Percentiles rank a stretch among this genome's conserved stretches.
These are phyloP conservation scores for Mobula birostris DNA, from an alignment of 2,113 vertebrate genomes.

Conservation along the genomic window DNA sequence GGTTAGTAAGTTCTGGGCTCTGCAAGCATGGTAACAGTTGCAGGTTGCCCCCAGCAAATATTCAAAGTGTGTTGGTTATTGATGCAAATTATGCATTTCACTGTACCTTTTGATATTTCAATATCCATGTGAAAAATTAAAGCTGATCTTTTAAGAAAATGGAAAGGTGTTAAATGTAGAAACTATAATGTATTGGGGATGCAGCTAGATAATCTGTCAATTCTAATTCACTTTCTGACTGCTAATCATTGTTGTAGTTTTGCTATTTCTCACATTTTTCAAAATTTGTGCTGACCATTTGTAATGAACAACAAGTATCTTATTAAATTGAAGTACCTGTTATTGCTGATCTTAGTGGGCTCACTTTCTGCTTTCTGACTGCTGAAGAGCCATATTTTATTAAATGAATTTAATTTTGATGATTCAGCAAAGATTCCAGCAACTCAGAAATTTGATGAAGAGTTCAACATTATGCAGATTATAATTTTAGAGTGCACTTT, in stretches of 20 bases:
- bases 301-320: neutral
- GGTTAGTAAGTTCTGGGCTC: no score
- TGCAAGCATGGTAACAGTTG: no score
- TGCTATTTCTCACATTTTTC: neutral
- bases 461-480: no score
- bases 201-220: neutral
- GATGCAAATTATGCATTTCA: no score
- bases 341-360: neutral
- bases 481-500: no score
- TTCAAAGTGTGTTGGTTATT: no score
- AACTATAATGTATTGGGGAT: neutral
- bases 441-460: no score
- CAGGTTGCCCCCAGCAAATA: no score
- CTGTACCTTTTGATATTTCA: no score
- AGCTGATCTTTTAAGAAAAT: neutral
- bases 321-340: neutral
- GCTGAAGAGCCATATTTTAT: neutral
- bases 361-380: neutral
- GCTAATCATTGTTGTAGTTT: neutral
- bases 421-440: no score
- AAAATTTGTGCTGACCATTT: neutral
- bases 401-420: no score
- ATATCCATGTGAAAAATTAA: no score
- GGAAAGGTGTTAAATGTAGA: neutral
- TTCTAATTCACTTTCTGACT: neutral